These are phyloP conservation scores for Brachionus asplanchnoidis DNA, from an alignment of 1,140 invertebrate genomes.

Conservation along the genomic window DNA sequence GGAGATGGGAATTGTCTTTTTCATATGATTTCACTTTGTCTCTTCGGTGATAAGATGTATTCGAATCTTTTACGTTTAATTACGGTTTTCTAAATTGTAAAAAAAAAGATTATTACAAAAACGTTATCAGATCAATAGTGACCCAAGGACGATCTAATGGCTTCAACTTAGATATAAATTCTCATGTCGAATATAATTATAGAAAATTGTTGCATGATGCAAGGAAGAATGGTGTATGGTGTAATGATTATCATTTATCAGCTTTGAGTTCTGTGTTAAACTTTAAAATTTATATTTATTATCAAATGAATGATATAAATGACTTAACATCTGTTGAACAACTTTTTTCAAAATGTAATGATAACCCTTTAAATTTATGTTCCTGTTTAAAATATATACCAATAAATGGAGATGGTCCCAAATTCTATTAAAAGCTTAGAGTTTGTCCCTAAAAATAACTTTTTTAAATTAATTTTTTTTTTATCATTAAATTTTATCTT, in stretches of 20 bases:
- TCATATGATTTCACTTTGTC: no score
- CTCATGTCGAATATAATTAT: neutral
- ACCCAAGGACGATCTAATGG: neutral
- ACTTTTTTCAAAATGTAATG: neutral
- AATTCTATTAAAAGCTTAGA: neutral
- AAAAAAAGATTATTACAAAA: slow-evolving; percentile 1
- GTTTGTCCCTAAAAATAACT: neutral
- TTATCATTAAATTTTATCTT: no score
- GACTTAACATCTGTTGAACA: neutral
- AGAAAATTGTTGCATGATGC: neutral
- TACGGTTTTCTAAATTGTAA: neutral
- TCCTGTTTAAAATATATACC: neutral
- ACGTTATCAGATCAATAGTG: neutral
- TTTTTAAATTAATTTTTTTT: no score
- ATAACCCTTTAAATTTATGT: neutral
- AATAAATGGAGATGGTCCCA: neutral
- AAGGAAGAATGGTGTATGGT: neutral
- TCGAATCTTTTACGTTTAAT: neutral
- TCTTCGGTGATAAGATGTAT: no score
- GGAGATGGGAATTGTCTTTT: no score
- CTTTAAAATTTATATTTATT: neutral
- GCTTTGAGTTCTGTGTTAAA: neutral
- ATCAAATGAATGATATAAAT: slow-evolving; percentile 1
- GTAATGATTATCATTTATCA: neutral
- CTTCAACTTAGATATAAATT: neutral